A percentile compares a stretch with the other conserved stretches of the same genome.
phyloP scores from a whole-genome alignment of 1,140 invertebrate genomes.

The Triops longicaudatus region DNA sequence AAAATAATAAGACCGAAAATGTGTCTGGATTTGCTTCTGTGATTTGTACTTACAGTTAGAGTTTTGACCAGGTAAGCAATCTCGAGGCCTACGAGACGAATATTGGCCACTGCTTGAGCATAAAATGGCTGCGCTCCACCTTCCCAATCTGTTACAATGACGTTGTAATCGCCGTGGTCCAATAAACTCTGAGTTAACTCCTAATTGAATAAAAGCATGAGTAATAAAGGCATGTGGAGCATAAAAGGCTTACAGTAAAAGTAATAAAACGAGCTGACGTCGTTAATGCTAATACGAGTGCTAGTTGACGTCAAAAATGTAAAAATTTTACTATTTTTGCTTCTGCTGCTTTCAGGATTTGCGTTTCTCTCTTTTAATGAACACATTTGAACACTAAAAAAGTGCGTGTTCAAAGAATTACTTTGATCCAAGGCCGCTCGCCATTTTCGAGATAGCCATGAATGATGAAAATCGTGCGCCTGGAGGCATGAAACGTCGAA shows the following conservation, averaged over 20 bases:
- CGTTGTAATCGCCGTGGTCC: slow-evolving; percentile 28
- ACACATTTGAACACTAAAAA: no score
- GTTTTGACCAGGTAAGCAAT: slow-evolving; percentile 29
- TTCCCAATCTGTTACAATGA: slow-evolving; percentile 33
- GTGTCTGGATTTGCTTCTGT: neutral
- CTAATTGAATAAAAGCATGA: no score
- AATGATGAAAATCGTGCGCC: slow-evolving; percentile 69
- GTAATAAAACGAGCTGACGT: no score
- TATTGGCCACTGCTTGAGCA: slow-evolving; percentile 33
- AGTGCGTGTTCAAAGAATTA: no score
- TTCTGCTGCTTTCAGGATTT: no score
- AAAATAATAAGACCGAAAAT: slow-evolving; percentile 32
- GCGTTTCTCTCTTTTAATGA: no score
- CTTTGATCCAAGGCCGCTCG: slow-evolving; percentile 71
- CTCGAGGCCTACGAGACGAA: slow-evolving; percentile 35
- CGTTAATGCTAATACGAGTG: no score
- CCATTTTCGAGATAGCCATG: slow-evolving; percentile 85
- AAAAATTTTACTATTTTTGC: neutral
- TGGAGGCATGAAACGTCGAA: slow-evolving; percentile 62
- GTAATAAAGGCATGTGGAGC: no score
- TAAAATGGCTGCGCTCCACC: slow-evolving; percentile 30
- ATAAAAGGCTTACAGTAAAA: no score
- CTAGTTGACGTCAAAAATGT: no score
- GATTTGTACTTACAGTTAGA: neutral
- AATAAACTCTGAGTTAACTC: neutral